These are phyloP conservation scores for Drosophila greeni DNA, from an alignment of 2,888 invertebrate genomes.

Conservation along the genomic window DNA sequence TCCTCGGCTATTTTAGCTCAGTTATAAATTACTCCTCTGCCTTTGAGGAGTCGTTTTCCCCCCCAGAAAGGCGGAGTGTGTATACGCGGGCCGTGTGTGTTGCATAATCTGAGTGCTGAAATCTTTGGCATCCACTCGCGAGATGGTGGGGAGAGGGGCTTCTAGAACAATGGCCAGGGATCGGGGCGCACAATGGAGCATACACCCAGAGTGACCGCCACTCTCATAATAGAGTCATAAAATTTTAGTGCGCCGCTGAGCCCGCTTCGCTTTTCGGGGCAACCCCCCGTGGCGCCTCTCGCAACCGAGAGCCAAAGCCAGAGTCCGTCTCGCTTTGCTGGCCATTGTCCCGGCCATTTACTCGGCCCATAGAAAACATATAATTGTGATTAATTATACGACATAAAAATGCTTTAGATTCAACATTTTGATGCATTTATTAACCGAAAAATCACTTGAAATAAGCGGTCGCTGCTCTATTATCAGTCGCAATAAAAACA, in stretches of 20 bases:
- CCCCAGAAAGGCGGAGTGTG: constrained; percentile 14
- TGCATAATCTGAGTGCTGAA: constrained; percentile 66
- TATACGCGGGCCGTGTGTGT: constrained; percentile 43
- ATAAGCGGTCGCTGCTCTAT: constrained; percentile 60
- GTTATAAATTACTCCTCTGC: constrained; percentile 68
- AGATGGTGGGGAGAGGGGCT: constrained; percentile 9
- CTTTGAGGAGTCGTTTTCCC: constrained; percentile 29
- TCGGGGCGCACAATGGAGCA: constrained; percentile 52
- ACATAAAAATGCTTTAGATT: constrained; percentile 72
- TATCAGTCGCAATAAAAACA: constrained; percentile 62
- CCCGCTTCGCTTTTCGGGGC: constrained; percentile 34
- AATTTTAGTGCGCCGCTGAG: constrained; percentile 70
- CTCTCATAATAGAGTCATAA: constrained; percentile 74
- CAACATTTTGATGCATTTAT: constrained; percentile 73
- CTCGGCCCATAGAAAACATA: constrained; percentile 68
- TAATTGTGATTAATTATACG: constrained; percentile 74
- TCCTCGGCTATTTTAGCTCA: constrained; percentile 66
- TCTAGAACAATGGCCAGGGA: constrained; percentile 60
- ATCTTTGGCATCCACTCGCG: constrained; percentile 68
- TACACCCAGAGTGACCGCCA: constrained; percentile 61
- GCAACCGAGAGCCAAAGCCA: constrained; percentile 6
- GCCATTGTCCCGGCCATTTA: constrained; percentile 68
- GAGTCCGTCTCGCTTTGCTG: constrained; percentile 67
- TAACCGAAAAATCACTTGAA: constrained; percentile 70
- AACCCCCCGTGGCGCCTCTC: constrained; percentile 64